Base-by-base conservation (phyloP, 2,888 invertebrate genomes). In the Steinernema hermaphroditum region DNA sequence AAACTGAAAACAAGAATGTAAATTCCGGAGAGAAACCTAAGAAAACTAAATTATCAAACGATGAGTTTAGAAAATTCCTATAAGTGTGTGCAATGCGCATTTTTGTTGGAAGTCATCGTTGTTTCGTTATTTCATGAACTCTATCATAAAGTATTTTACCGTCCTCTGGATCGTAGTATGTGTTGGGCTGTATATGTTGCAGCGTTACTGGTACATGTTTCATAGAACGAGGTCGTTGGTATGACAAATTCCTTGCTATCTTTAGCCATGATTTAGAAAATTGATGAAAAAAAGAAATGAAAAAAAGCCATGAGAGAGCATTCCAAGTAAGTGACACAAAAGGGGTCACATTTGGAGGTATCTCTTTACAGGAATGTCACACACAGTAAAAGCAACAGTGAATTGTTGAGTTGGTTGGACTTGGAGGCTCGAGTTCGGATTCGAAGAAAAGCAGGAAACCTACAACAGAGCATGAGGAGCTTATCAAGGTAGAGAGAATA, bases 401-500 rank as follows among this genome's bases (percentile, higher is more conserved):
- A 82, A 14, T 73, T 85, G 16, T 75, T 85, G 16, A 82, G 82
- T n/a, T 85, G 85, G 85, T 81, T 27, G 84, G 84, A 8, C 75
- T 85, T 9, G 81, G 82, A 9, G 80, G 80, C 19, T 75, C 76
- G 16, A 72, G 77, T 14, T 72, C 70, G 71, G 74, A 22, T 91
- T n/a, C n/a, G n/a, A n/a, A n/a, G n/a, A n/a, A n/a, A n/a, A n/a
- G n/a, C n/a, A n/a, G n/a, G n/a, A n/a, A 92, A 19, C 93, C 94
- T 0, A 92, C 93, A 0, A 91, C 92, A 0, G 94, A 95, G 85
- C 96, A 97, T 86, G 92, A 93, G 82, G 91, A 92, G 41, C 90
- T 92, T 0, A 92, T 93, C 27, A 92, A 93, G 85, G 88, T 81
- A n/a, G n/a, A n/a, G n/a, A n/a, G n/a, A n/a, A n/a, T n/a, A n/a